Base-by-base conservation (phyloP, 2,888 invertebrate genomes). In the Ditula angustiorana region DNA sequence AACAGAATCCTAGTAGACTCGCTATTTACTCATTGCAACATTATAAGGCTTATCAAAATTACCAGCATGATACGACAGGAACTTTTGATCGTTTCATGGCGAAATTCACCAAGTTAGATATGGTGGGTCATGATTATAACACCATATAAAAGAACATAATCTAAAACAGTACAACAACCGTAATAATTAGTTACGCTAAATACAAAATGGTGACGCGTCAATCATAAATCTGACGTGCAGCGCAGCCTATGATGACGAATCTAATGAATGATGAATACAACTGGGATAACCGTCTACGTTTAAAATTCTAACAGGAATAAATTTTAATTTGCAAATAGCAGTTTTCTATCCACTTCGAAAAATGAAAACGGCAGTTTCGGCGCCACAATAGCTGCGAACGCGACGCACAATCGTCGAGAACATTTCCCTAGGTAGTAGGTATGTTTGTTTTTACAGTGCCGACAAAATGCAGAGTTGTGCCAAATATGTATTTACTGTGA, bases 371-470 rank as follows among this genome's bases (percentile, higher is more conserved):
- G 64, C 64, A 47, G 53, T 52, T 44, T 53, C 60, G 72, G 69
- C 74, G 72, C 50, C 70, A 61, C 66, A 72, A 64, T 61, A 72
- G 69, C 74, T 71, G 58, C 68, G 66, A 66, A 70, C 70, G 67
- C 68, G 65, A 67, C 62, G 71, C 62, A 68, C 64, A 63, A 67
- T 55, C 61, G 63, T 67, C 50, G 30, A 61, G 55, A 24, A 58
- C 16, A 13, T n/a, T 35, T 23, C 7, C 35, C 41, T 10, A 19
- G 8, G 41, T 41, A 19, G n/a, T 26, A 24, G 8, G 2, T 37
- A 16, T 13, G 46, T 44, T 35, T 13, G 28, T 55, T 60, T 44
- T 47, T 59, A 55, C 35, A 50, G 58, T 63, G 52, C 35, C 44
- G 63, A 35, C 33, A 50, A 59, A 52, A 50, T 56, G 67, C 56